Base-by-base conservation (phyloP, 2,113 vertebrate genomes). In the Thryonomys swinderianus region DNA sequence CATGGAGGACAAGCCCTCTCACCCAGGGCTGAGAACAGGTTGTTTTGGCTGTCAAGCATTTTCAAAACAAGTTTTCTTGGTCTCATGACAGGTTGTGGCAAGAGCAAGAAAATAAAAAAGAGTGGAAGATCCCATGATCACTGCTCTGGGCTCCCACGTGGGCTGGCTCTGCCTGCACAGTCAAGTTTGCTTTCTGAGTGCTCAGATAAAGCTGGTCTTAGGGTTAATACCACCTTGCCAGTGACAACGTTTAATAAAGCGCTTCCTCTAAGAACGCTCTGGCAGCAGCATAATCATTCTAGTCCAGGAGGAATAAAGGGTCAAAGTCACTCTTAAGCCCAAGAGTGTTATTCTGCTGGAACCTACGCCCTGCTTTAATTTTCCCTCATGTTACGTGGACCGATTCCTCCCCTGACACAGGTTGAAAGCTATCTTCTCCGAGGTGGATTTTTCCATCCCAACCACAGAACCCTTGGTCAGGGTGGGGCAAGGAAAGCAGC, bases 51-150 rank as follows among this genome's bases (percentile, higher is more conserved):
- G 98, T 97, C 97, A 93, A 89, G 94, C 98, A 97, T 98, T 98
- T 98, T 98, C 98, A 98, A 98, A 98, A 98, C 98, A 98, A 97
- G 98, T 98, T 98, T 98, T 98, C 96, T 97, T 97, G 97, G 97
- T 98, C 96, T 98, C 93, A 95, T 97, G 98, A 98, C 98, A 98
- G 97, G 98, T 97, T 98, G 92, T 95, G 98, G 98, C 98, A 98
- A 95, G 98, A 98, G 96, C 45, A 90, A 91, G 94, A 97, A 97
- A 98, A 97, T 83, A 96, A 94, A 10, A 96, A 96, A 98, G 97
- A 87, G 90, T 82, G 94, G 96, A 96, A 93, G 96, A 95, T 5
- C 30, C 94, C 97, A 91, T 95, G 97, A 98, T 94, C 79, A 1
- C 48, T 16, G 80, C 80, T 89, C 94, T 59, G 23, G 93, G 61